phyloP scores from a whole-genome alignment of 2,113 vertebrate genomes.

The Tetraodon nigroviridis region DNA sequence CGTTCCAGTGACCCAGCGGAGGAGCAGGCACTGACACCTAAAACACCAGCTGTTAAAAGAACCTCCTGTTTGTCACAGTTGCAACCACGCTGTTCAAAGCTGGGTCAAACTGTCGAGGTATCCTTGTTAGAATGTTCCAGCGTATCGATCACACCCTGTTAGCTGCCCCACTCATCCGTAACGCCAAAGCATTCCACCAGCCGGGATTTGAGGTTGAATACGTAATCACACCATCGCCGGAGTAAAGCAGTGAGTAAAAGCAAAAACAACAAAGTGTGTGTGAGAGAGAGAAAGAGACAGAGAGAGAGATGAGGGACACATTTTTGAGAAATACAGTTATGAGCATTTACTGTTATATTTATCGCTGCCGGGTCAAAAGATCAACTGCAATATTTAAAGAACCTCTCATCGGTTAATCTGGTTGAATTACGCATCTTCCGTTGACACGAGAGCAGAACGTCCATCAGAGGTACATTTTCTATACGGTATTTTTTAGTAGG shows the following conservation, averaged over 20 bases:
- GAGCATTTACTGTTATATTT: constrained; percentile 21
- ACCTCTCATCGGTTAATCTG: constrained; percentile 1
- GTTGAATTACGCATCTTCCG: no score
- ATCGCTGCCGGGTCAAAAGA: constrained; percentile 28
- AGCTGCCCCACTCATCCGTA: background rate
- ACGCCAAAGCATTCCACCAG: constrained; percentile 5
- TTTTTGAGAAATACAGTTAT: constrained; percentile 5
- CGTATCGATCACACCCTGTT: constrained; percentile 9
- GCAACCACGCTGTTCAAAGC: background rate
- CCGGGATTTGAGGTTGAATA: background rate
- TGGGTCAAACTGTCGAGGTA: constrained; percentile 44
- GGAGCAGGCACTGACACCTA: no score
- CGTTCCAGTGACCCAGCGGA: no score
- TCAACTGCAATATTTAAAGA: constrained; percentile 27
- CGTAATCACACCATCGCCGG: background rate
- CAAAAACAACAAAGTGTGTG: background rate
- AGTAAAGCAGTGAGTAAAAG: constrained; percentile 3
- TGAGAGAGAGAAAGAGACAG: background rate
- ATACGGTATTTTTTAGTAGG: background rate
- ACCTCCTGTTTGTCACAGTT: no score
- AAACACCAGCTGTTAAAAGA: no score
- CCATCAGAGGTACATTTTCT: no score
- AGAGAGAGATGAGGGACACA: background rate
- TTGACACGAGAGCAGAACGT: no score
- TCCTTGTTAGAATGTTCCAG: constrained; percentile 22